phyloP scores from a whole-genome alignment of 2,113 vertebrate genomes.

The Sylvia atricapilla region DNA sequence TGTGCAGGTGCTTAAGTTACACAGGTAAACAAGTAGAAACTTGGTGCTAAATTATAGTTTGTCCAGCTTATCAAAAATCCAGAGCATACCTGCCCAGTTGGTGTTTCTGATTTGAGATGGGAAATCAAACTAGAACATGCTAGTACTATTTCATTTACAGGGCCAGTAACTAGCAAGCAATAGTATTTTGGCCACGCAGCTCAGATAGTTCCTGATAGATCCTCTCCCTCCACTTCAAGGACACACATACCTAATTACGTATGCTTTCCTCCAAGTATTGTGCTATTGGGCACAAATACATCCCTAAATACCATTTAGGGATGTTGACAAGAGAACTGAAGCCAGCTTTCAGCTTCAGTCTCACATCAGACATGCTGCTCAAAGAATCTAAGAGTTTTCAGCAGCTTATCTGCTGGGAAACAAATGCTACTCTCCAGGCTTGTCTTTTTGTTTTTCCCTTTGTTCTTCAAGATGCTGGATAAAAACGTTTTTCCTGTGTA shows the following conservation, averaged over 20 bases:
- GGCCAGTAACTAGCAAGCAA: background rate
- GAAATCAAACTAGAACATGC: background rate
- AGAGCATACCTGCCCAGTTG: background rate
- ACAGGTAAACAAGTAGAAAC: background rate
- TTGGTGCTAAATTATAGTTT: background rate
- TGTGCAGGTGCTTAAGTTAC: background rate
- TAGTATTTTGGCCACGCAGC: background rate
- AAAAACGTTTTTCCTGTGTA: background rate
- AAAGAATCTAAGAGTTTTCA: background rate
- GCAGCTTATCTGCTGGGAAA: background rate
- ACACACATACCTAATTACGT: background rate
- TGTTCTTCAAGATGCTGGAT: background rate
- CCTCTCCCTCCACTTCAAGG: background rate
- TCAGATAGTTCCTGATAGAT: background rate
- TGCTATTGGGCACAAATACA: background rate
- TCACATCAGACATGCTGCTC: background rate
- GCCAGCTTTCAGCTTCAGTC: slow-evolving; percentile 35
- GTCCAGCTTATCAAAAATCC: background rate
- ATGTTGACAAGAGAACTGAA: slow-evolving; percentile 9
- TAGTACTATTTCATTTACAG: background rate
- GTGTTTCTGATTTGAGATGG: background rate
- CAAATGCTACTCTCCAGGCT: background rate
- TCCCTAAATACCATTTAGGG: background rate
- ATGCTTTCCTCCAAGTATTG: background rate
- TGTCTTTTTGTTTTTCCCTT: background rate